Percentiles rank a stretch among this genome's conserved stretches.
phyloP scores from a whole-genome alignment of 2,888 invertebrate species.

The Dasypogon diadema region DNA sequence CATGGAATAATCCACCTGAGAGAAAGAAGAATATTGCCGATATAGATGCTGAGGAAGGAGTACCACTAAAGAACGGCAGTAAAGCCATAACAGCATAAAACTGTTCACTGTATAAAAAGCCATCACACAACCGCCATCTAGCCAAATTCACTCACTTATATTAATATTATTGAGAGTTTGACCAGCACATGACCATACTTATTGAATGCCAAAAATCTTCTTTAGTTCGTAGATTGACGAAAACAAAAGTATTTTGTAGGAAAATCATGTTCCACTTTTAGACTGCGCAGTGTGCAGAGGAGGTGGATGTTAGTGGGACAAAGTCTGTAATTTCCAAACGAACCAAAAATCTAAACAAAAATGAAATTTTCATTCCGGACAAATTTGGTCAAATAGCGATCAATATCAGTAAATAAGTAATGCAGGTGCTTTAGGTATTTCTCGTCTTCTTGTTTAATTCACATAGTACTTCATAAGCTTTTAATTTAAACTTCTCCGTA shows the following conservation, averaged over 20 bases:
- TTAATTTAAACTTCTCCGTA: constrained; percentile 19
- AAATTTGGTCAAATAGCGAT: constrained; percentile 17
- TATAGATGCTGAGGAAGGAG: constrained; percentile 64
- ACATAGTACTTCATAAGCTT: not conserved
- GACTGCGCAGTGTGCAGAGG: constrained; percentile 4
- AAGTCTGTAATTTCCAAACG: not conserved
- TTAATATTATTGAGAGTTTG: constrained; percentile 21
- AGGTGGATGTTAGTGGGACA: not conserved
- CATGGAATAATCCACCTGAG: constrained; percentile 70
- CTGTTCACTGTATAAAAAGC: not conserved
- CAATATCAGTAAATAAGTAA: constrained; percentile 12
- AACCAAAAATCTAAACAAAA: constrained; percentile 33
- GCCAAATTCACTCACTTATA: constrained; percentile 24
- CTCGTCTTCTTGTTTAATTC: constrained; percentile 1
- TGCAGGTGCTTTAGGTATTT: constrained; percentile 41
- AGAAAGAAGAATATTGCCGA: constrained; percentile 60
- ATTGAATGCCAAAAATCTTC: constrained; percentile 24
- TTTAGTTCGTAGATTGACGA: not conserved
- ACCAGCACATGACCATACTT: constrained; percentile 30
- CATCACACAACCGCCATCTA: constrained; percentile 13
- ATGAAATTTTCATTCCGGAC: constrained; percentile 37
- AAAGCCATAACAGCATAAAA: constrained; percentile 1
- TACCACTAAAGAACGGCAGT: constrained; percentile 64
- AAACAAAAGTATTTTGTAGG: not conserved
- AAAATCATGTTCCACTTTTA: not conserved